A percentile compares a stretch with the other conserved stretches of the same genome.
phyloP scores from a whole-genome alignment of 2,113 vertebrate genomes.

The Erythrolamprus reginae region DNA sequence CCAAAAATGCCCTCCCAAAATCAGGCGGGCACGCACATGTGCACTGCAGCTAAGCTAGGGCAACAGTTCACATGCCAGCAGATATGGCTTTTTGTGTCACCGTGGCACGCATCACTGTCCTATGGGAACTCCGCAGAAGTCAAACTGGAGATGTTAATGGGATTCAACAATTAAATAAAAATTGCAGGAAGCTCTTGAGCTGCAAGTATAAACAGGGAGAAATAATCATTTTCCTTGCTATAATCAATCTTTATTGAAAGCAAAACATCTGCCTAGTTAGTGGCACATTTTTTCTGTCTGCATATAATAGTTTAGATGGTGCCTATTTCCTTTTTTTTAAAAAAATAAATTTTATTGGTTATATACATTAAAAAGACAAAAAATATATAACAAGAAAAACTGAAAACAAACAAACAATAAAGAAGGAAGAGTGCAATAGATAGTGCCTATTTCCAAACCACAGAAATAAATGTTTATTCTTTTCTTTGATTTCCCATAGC shows the following conservation, averaged over 20 bases:
- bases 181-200: neutral
- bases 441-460: neutral
- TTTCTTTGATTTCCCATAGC: neutral
- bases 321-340: too few relatives aligned
- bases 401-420: too few relatives aligned
- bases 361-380: too few relatives aligned
- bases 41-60: too few relatives aligned
- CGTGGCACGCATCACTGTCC: too few relatives aligned
- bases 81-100: too few relatives aligned
- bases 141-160: neutral
- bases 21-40: too few relatives aligned
- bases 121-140: neutral
- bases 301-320: neutral
- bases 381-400: too few relatives aligned
- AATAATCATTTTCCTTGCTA: neutral
- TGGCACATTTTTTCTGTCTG: neutral
- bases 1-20: too few relatives aligned
- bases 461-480: neutral
- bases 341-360: too few relatives aligned
- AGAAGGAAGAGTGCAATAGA: too few relatives aligned
- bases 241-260: neutral
- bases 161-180: neutral
- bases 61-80: too few relatives aligned
- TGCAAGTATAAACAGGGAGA: neutral
- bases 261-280: neutral